Percentiles rank a stretch among this genome's conserved stretches.
phyloP scores from a whole-genome alignment of 1,140 invertebrate species.

The Eulimnadia texana region DNA sequence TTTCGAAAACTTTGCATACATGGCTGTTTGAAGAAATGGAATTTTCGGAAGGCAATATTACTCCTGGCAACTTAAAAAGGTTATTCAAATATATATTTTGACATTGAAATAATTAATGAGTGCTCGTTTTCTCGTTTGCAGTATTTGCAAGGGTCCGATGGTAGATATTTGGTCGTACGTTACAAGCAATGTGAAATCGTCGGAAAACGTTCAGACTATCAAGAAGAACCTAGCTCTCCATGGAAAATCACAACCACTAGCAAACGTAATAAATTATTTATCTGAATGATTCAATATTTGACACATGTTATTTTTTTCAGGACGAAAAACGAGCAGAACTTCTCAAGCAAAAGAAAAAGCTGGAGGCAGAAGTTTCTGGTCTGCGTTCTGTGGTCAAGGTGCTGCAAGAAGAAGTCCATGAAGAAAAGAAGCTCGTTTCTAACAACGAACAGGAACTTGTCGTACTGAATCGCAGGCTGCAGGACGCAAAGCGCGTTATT shows the following conservation, averaged over 20 bases:
- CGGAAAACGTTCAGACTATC: neutral
- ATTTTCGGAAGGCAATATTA: too few species aligned
- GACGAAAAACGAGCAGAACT: neutral
- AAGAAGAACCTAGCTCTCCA: slow-evolving; percentile 9
- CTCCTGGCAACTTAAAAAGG: too few species aligned
- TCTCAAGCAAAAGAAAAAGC: neutral
- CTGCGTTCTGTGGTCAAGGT: neutral
- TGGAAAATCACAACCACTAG: neutral
- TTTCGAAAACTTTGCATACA: too few species aligned
- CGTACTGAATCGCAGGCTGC: neutral
- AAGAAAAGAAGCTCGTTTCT: neutral
- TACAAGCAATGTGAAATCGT: slow-evolving; percentile 4
- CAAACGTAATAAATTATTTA: neutral
- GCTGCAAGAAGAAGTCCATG: neutral
- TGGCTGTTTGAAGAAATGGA: too few species aligned
- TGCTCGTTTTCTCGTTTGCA: neutral
- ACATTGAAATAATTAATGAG: neutral
- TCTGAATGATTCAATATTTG: neutral
- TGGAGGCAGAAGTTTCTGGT: neutral
- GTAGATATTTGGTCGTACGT: slow-evolving; percentile 10
- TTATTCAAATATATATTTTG: neutral
- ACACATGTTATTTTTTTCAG: neutral
- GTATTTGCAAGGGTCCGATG: slow-evolving; percentile 10
- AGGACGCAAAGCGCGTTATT: neutral
- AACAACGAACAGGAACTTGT: neutral